Evolutionary conservation across 2,888 invertebrate genomes (phyloP), one percentile per base, ranked within the genome.

Genomic region (Lepidocyrtoides sp.): DNA sequence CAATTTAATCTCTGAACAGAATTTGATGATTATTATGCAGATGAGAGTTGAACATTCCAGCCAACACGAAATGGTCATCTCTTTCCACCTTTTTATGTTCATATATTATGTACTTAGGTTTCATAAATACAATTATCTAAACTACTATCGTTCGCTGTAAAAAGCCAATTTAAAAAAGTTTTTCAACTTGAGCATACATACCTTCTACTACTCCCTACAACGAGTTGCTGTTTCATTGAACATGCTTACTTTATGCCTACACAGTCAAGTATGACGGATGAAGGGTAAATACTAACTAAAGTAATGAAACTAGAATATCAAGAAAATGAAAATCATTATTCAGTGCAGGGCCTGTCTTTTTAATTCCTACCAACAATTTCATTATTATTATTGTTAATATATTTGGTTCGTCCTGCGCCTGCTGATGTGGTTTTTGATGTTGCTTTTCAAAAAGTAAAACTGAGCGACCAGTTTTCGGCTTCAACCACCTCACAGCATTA

Each of bases 1-100:
- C 81, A 88, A 89, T 89, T 89, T 89, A 82, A 82, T 89, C 89
- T 77, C 51, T 44, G 60, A 69, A 69, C 79, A 88, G 36, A 88
- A 69, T 81, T 79, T 81, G 83, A 72, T 48, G 82, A 89, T 89
- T 82, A 89, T 89, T 82, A 89, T 89, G 89, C 69, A 82, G 82
- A 89, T 89, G 57, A 89, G 89, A 36, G 29, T 48, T 89, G 79
- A 79, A 79, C 77, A 87, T 87, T 87, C 77, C 85, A 86, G 85
- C 72, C 83, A 83, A 83, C 83, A 83, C 66, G 66, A 66, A 83
- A 17, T 63, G 82, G 41, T 66, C 83, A 83, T 48, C 83, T 77
- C 51, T 77, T 77, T 77, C 51, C 51, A 51, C 77, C 77, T 77
- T 29, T 41, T 77, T 51, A 48, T 51, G 29, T n/a, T 51, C 48